Base-by-base conservation (phyloP, 1,140 invertebrate genomes). In the Brachionus paranguensis region DNA sequence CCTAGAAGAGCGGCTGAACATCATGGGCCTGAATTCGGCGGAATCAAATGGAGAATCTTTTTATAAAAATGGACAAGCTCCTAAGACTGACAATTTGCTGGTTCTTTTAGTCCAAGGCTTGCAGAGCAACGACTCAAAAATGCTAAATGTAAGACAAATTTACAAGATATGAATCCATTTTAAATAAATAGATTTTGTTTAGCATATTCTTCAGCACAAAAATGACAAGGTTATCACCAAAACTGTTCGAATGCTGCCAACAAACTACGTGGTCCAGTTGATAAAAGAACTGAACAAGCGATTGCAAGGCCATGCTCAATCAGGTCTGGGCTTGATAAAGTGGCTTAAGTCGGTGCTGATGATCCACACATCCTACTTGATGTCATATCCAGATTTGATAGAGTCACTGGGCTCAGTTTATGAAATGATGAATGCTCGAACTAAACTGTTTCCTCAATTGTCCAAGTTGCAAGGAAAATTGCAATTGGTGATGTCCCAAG, bases 341-440 rank as follows among this genome's bases (percentile, higher is more conserved):
- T 89, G 88, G 88, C 70, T 88, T 11, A 88, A 88, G 78, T 84
- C 84, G 0, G 84, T 89, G 7, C 79, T 89, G 12, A 86, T 86
- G 17, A 86, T 87, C 12, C 88, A 89, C 83, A 88, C 87, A 50
- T 88, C 88, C 1, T 89, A 88, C 85, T 84, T 89, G 14, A 88
- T 88, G 85, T 88, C 88, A 86, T 87, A 87, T 85, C 88, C 88
- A 27, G 88, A 89, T 47, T 85, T 89, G 17, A 86, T 88, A 14
- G 87, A 88, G 12, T 86, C 85, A 7, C 84, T 89, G 7, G 86
- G 86, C 74, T 74, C 85, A 7, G 81, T 89, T 45, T 88, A 89
- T 84, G 87, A 88, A 84, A 86, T 88, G 85, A 88, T 88, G 86
- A 87, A 88, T 60, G 85, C 86, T 2, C 81, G 88, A 20, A 86